These are phyloP conservation scores for Drosophila arawakana DNA, from an alignment of 1,140 invertebrate genomes.

Conservation along the genomic window DNA sequence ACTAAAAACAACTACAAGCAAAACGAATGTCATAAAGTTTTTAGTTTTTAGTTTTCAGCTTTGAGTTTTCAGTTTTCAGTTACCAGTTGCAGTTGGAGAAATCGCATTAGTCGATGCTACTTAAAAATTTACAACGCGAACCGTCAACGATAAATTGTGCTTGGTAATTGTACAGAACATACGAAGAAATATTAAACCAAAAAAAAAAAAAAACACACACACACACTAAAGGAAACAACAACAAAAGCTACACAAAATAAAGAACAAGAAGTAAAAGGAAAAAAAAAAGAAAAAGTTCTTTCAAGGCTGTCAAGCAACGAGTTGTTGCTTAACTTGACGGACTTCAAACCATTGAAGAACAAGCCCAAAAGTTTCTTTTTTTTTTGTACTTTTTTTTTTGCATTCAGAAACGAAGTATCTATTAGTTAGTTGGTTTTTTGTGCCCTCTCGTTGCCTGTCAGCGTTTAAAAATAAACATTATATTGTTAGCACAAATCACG, in stretches of 20 bases:
- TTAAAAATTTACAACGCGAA: conserved; percentile 49
- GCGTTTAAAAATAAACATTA: conserved; percentile 48
- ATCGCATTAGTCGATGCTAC: conserved; percentile 52
- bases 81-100: conserved; percentile 43
- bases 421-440: conserved; percentile 13
- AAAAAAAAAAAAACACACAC: not conserved
- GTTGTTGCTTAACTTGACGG: conserved; percentile 13
- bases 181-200: conserved; percentile 24
- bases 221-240: not conserved
- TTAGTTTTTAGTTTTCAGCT: conserved; percentile 15
- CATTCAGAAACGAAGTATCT: conserved; percentile 33
- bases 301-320: conserved; percentile 40
- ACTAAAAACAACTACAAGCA: conserved; percentile 24
- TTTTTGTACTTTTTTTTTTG: conserved; percentile 1
- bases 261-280: not conserved
- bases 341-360: conserved; percentile 15
- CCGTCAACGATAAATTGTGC: conserved; percentile 50
- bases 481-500: conserved; percentile 23
- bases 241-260: conserved; percentile 2
- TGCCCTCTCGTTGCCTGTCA: conserved; percentile 31
- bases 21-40: conserved; percentile 47
- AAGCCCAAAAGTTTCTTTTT: conserved; percentile 34
- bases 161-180: conserved; percentile 45
- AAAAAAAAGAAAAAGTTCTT: conserved; percentile 19
- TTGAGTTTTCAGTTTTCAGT: not conserved